Evolutionary conservation across 2,113 vertebrate genomes (phyloP), one percentile per base, ranked within the genome.

Genomic region (Amblyopsis rosae): DNA sequence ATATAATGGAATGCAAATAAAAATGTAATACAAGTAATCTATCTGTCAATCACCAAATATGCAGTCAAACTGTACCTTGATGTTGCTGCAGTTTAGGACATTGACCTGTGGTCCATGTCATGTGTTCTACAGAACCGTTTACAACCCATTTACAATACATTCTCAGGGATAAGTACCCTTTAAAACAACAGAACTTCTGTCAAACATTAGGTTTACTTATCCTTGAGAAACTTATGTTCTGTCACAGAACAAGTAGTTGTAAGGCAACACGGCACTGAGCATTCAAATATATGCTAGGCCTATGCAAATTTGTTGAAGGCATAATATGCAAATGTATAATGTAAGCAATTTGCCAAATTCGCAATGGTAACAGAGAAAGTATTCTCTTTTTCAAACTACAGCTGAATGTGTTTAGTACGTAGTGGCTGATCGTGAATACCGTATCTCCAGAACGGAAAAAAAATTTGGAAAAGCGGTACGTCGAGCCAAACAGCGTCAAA

Each of bases 121-220:
- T 57, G 17, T 57, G n/a, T 16, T 61, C 59, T 85, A 64, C 74
- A 77, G 17, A 65, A 12, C 63, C 12, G 11, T 82, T 84, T 84
- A 77, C 68, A 49, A 48, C 63, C 47, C 13, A 12, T 4, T 7
- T 17, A 0, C 5, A 3, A 7, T 47, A 0, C 8, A 46, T 59
- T n/a, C 59, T 33, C 58, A 69, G 70, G 11, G 17, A 32, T 58
- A 65, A 67, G 66, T 70, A 54, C 35, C 41, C 41, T 65, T 60
- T 16, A 26, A 26, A 1, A 26, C 26, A 26, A 26, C 26, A 26
- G 79, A 89, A 90, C 86, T 75, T 87, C 87, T 89, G 72, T 86
- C 86, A 80, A 16, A 51, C 47, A 59, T 26, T 33, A 10, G 49
- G 26, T 26, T 3, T 26, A 26, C 26, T 1, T 26, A 26, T 3